A percentile compares a stretch with the other conserved stretches of the same genome.
These are phyloP conservation scores for Lutjanus erythropterus DNA, from an alignment of 2,113 vertebrate genomes.

Conservation along the genomic window DNA sequence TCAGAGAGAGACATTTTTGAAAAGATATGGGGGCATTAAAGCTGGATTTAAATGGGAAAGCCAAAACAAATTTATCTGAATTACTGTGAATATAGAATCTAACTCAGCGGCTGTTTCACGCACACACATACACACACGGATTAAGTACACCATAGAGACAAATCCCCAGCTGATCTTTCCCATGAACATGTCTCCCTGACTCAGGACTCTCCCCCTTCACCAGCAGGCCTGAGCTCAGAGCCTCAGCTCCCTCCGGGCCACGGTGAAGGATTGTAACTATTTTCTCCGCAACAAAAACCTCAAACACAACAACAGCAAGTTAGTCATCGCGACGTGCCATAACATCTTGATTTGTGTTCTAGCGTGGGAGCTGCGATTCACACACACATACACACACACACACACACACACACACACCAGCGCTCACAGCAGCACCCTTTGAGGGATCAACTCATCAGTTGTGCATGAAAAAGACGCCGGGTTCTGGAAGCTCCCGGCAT, in stretches of 20 bases:
- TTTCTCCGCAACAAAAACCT: conserved; percentile 68
- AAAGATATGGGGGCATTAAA: not conserved
- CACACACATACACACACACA: conserved; percentile 35
- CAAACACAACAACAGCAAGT: conserved; percentile 74
- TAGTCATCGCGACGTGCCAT: conserved; percentile 65
- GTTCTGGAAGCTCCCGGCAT: conserved; percentile 57
- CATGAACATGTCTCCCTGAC: conserved; percentile 64
- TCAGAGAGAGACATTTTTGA: not conserved
- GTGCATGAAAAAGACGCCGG: conserved; percentile 48
- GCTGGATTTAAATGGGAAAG: not conserved
- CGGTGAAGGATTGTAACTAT: conserved; percentile 65
- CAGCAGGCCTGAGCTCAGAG: conserved; percentile 25
- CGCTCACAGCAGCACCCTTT: conserved; percentile 41
- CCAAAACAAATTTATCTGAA: conserved; percentile 29
- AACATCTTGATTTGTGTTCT: conserved; percentile 70
- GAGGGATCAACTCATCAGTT: conserved; percentile 59
- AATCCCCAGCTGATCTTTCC: conserved; percentile 71
- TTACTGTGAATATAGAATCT: conserved; percentile 12
- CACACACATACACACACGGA: conserved; percentile 28
- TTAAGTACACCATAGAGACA: conserved; percentile 62
- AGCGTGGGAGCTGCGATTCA: conserved; percentile 49
- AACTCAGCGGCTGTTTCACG: conserved; percentile 19
- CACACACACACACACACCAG: conserved; percentile 23
- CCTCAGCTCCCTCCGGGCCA: conserved; percentile 44
- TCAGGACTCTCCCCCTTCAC: conserved; percentile 34